Base-by-base conservation (phyloP, 1,140 invertebrate species). In the Camponotus floridanus region DNA sequence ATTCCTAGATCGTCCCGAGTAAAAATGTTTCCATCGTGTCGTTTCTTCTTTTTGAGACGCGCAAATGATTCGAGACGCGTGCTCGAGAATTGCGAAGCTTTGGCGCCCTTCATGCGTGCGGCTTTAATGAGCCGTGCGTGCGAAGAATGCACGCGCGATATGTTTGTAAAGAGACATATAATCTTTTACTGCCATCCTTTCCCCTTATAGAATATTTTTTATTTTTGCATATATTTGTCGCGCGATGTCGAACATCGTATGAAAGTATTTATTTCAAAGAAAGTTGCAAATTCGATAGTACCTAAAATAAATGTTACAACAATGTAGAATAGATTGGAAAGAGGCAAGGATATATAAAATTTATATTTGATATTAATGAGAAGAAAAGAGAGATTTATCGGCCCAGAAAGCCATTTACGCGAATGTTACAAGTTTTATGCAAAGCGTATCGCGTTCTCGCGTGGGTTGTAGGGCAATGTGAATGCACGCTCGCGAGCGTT, bases 61-160 rank as follows among this genome's bases (percentile, higher is more conserved):
- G 70, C 62, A 84, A 74, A 84, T 33, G 31, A 59, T 59, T 76
- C 51, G n/a, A 21, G 64, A 45, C 65, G 45, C 65, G 21, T 7
- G 26, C 73, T 71, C 13, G n/a, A 65, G 55, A 87, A 76, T 42
- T 57, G 26, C 39, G 59, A 21, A 36, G 42, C n/a, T 78, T 78
- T 61, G 11, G 18, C 73, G 18, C 45, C 42, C 45, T 18, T 86
- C 62, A 70, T 79, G 48, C 59, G 39, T 62, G 74, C 51, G 45
- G 70, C 86, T 87, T 86, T 87, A 87, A 87, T 59, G 85, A 87
- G 39, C 51, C 85, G 55, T 81, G 73, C 74, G 65, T 73, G 76
- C 68, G 26, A 81, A 85, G 59, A 87, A 73, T 57, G 76, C 31
- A 48, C n/a, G 55, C 36, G n/a, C 31, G 51, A 59, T 55, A 76